phyloP scores from a whole-genome alignment of 2,113 vertebrate genomes.

The Xiphophorus hellerii region DNA sequence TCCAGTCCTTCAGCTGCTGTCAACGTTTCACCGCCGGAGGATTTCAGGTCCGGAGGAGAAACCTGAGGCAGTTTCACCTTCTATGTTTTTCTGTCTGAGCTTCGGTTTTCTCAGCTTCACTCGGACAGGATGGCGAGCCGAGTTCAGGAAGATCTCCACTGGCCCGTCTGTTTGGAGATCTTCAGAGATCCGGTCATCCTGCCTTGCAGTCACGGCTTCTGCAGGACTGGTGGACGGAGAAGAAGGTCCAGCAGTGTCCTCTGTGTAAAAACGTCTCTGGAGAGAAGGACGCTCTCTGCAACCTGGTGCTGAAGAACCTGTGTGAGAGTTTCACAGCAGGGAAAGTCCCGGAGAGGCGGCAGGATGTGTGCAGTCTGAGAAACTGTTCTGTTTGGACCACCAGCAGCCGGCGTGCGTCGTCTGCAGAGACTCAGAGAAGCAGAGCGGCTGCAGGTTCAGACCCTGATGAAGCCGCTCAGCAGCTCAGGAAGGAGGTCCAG shows the following conservation, averaged over 20 bases:
- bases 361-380: not conserved
- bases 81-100: no score
- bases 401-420: not conserved
- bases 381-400: not conserved
- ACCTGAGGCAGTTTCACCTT: no score
- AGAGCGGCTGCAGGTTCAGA: not conserved
- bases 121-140: not conserved
- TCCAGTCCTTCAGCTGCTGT: not conserved
- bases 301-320: not conserved
- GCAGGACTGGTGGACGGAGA: constrained; percentile 1
- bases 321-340: not conserved
- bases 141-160: not conserved
- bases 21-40: not conserved
- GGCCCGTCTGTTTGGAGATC: not conserved
- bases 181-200: constrained; percentile 2
- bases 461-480: not conserved
- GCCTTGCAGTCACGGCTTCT: constrained; percentile 3
- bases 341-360: no score
- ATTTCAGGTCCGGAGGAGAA: no score
- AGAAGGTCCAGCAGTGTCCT: not conserved
- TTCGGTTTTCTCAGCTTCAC: not conserved
- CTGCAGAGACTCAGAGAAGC: constrained; percentile 3
- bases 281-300: not conserved
- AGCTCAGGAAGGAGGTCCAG: not conserved
- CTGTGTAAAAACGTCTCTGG: not conserved